A percentile compares a stretch with the other conserved stretches of the same genome.
phyloP scores from a whole-genome alignment of 2,888 invertebrate genomes.

The Disparrhopalites patrizii region DNA sequence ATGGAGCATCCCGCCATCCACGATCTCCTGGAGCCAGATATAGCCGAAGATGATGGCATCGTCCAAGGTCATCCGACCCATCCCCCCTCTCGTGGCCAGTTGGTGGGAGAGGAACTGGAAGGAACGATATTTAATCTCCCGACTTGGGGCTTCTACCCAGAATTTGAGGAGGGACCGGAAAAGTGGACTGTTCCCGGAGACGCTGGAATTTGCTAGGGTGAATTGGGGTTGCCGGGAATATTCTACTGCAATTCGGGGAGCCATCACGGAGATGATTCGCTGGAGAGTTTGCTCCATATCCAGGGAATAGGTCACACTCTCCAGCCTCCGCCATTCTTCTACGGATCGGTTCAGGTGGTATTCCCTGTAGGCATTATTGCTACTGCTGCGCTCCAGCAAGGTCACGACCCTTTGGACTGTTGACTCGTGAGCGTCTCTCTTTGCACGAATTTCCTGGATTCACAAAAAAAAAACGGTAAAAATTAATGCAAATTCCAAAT shows the following conservation, averaged over 20 bases:
- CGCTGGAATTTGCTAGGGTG: slow-evolving; percentile 4
- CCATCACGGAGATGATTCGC: neutral
- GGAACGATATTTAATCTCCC: neutral
- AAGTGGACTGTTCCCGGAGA: slow-evolving; percentile 10
- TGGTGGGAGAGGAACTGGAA: slow-evolving; percentile 13
- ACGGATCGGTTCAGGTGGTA: slow-evolving; percentile 19
- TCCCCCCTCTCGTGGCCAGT: neutral
- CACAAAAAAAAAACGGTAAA: no score
- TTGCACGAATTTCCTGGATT: no score
- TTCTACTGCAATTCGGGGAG: neutral
- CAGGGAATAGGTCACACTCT: neutral
- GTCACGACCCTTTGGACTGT: neutral
- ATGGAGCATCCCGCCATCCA: neutral
- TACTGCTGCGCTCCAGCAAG: slow-evolving; percentile 17
- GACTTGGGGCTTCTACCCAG: slow-evolving; percentile 10
- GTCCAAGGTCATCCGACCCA: slow-evolving; percentile 20
- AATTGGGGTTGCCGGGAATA: neutral
- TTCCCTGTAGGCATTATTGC: slow-evolving; percentile 11
- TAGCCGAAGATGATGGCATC: slow-evolving; percentile 21
- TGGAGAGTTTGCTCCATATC: neutral
- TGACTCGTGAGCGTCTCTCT: neutral
- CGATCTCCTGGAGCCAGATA: slow-evolving; percentile 11
- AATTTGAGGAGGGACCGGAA: slow-evolving; percentile 17
- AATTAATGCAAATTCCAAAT: no score
- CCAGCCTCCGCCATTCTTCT: slow-evolving; percentile 18